Conservation (phyloP, 1,140 invertebrate species). For the Aphaenogaster floridana region DNA sequence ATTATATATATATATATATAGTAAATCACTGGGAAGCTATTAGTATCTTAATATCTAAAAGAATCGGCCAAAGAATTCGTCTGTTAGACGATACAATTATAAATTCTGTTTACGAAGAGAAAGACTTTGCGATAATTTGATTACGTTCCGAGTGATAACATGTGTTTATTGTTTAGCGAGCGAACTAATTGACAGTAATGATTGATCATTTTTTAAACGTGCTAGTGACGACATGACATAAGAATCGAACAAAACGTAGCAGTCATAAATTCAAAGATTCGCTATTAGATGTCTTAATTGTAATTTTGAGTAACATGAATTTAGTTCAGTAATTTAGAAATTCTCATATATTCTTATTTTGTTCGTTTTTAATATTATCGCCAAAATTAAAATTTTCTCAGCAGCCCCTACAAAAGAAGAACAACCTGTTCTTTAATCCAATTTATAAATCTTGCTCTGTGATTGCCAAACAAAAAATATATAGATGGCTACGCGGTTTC, state of each 20-base stretch:
- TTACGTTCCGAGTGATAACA: too few species aligned
- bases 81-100: background rate
- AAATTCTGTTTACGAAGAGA: background rate
- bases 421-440: background rate
- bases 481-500: background rate
- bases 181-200: background rate
- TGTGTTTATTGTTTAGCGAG: background rate
- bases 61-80: background rate
- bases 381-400: conserved; percentile 2
- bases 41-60: background rate
- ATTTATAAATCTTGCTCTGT: background rate
- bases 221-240: background rate
- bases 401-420: background rate
- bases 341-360: background rate
- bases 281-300: background rate
- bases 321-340: background rate
- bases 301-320: background rate
- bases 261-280: background rate
- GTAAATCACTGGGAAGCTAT: background rate
- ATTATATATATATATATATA: background rate
- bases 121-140: background rate
- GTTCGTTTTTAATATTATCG: background rate
- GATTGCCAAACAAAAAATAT: background rate
- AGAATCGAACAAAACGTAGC: background rate
- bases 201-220: conserved; percentile 2